Percentiles rank a stretch among this genome's conserved stretches.
Evolutionary conservation across 2,888 invertebrate genomes (phyloP).

Genomic region (Acanthopleura granulata): DNA sequence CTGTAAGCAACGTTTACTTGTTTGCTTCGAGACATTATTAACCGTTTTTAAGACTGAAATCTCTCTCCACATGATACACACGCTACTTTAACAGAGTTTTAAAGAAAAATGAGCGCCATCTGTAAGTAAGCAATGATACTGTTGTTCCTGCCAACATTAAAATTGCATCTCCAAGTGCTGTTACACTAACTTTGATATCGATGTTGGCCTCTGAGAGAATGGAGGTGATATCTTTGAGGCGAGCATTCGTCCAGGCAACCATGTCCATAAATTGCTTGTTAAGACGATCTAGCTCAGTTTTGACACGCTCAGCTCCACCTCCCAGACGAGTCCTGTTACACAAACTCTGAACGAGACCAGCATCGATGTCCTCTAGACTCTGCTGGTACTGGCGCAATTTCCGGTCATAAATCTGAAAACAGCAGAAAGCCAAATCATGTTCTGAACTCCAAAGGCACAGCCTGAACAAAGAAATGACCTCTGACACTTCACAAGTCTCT

Average conservation of each 20-base stretch:
- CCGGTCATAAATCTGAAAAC: constrained; percentile 53
- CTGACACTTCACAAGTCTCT: constrained; percentile 5
- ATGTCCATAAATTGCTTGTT: constrained; percentile 82
- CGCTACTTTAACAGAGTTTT: no score
- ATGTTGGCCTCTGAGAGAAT: constrained; percentile 49
- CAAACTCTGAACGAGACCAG: constrained; percentile 40
- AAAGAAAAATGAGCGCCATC: no score
- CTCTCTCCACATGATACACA: no score
- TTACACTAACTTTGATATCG: constrained; percentile 73
- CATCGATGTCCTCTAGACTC: constrained; percentile 73
- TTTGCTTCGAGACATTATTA: no score
- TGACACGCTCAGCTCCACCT: constrained; percentile 82
- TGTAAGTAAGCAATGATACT: no score
- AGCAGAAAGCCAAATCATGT: not conserved
- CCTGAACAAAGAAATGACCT: not conserved
- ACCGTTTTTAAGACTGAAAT: no score
- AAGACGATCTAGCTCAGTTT: constrained; percentile 83
- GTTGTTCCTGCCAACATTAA: no score
- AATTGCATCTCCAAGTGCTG: not conserved
- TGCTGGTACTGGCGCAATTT: constrained; percentile 87
- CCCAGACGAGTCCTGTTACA: constrained; percentile 49
- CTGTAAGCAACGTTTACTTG: no score
- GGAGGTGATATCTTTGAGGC: constrained; percentile 73
- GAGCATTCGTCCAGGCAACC: constrained; percentile 70
- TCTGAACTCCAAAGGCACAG: not conserved